Conservation (phyloP, 2,113 vertebrate genomes). For the Vulpes ferrilata region DNA sequence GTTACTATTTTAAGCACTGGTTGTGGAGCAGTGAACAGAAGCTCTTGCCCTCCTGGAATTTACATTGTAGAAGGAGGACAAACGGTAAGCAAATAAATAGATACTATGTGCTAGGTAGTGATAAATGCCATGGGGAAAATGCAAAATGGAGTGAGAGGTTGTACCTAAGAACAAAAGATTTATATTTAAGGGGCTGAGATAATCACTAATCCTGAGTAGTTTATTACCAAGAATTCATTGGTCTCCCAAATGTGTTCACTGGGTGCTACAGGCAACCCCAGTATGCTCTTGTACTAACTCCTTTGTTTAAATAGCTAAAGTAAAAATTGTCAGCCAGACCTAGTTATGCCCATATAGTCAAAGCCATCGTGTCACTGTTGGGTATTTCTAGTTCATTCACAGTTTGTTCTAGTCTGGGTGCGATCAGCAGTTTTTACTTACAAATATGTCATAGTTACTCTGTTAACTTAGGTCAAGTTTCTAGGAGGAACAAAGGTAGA, state of each 20-base stretch:
- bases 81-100: not conserved
- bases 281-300: not conserved
- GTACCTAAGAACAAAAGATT: not conserved
- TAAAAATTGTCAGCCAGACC: not conserved
- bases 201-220: not conserved
- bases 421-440: not conserved
- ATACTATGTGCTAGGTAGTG: not conserved
- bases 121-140: not conserved
- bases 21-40: not conserved
- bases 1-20: not conserved
- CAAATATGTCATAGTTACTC: not conserved
- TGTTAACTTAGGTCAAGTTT: not conserved
- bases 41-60: not conserved
- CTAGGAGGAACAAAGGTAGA: not conserved
- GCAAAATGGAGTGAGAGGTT: not conserved
- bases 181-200: constrained; percentile 1
- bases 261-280: not conserved
- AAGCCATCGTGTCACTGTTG: not conserved
- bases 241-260: not conserved
- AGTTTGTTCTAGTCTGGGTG: not conserved
- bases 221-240: constrained; percentile 30
- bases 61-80: not conserved
- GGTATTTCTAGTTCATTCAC: constrained; percentile 25
- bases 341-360: not conserved
- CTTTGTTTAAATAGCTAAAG: constrained; percentile 7